Conservation (phyloP, 2,113 vertebrate genomes). For the Rhizomys pruinosus region DNA sequence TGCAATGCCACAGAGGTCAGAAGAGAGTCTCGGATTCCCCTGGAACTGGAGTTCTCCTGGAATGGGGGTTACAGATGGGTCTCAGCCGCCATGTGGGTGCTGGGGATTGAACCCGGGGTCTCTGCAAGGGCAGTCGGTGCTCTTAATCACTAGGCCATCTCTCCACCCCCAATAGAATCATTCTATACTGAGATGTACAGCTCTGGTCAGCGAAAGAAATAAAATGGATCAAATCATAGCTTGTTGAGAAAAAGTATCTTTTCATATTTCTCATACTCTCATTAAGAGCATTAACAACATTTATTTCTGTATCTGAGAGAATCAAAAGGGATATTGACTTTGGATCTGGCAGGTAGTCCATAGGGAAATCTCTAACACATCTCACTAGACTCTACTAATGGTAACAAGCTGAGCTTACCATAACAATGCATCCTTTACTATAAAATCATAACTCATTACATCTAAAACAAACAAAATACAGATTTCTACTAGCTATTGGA, state of each 20-base stretch:
- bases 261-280: background rate
- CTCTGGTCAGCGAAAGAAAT: background rate
- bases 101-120: too few species aligned
- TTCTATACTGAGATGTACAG: background rate
- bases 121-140: too few species aligned
- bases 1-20: too few species aligned
- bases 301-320: background rate
- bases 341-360: background rate
- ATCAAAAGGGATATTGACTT: constrained; percentile 22
- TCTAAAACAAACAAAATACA: constrained; percentile 36
- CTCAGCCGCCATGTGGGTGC: too few species aligned
- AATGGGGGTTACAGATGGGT: too few species aligned
- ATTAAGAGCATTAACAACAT: constrained; percentile 49
- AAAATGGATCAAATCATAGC: background rate
- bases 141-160: too few species aligned
- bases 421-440: background rate
- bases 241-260: constrained; percentile 38
- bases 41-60: too few species aligned
- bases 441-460: background rate
- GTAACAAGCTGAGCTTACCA: background rate
- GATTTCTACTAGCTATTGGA: background rate
- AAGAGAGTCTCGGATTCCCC: too few species aligned
- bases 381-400: background rate
- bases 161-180: too few species aligned
- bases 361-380: background rate